Evolutionary conservation across 2,797 vertebrate species (phyloP), one percentile per base, ranked within the genome.

Genomic region (Microctenopoma stevenorrisi): DNA sequence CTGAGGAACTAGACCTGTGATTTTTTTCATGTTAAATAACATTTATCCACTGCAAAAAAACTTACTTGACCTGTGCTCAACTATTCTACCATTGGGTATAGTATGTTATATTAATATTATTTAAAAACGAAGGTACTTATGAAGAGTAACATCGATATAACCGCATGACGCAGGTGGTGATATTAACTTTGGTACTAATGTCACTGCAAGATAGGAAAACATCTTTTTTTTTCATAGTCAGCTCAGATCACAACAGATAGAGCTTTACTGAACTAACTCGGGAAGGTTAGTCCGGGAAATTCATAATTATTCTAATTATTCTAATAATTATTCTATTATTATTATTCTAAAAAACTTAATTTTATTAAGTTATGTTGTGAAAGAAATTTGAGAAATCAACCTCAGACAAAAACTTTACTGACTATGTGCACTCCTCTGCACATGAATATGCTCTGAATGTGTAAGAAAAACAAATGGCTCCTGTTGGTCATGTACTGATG

Each of bases 11-110:
- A 10, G 37, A 54, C 51, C 48, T 68, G 62, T 46, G 26, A 57
- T 64, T 70, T 35, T 62, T 37, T 65, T 71, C 22, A 33, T 77
- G 79, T 60, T 49, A 18, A 75, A 75, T 72, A 77, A 79, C 28
- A 66, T 78, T 86, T 79, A 63, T 80, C 76, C 59, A 71, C 68
- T 60, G 43, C 51, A 30, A 69, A 64, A 76, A 44, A 30, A 81
- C 54, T 66, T 42, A 53, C 52, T 64, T 72, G 57, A 40, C 25
- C 60, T 53, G 47, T 59, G 51, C 50, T 81, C 25, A 75, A 7
- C 72, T 66, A 65, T 8, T 5, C 15, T 40, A 15, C 40, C 65
- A 28, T 67, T 78, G 6, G 37, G 37, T 38, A 8, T 2, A 35
- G 7, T 35, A 12, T 38, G 60, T 43, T 61, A 51, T 44, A 53